Conservation (phyloP, 1,140 invertebrate species). For the Drosophila tropicalis region DNA sequence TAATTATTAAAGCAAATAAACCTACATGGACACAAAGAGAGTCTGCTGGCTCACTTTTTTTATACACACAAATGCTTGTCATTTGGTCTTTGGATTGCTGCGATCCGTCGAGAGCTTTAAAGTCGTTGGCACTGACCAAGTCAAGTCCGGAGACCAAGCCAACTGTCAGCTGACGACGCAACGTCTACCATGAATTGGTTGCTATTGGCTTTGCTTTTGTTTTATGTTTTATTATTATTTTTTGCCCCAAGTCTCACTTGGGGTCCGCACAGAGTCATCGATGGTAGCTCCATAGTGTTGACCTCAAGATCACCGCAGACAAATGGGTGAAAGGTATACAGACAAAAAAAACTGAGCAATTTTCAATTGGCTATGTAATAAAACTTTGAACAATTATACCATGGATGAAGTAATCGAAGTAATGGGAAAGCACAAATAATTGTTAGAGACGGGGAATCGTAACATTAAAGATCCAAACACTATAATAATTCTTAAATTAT, state of each 20-base stretch:
- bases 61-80: conserved; percentile 23
- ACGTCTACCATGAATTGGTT: conserved; percentile 39
- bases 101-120: conserved; percentile 35
- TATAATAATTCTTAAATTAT: too few species aligned
- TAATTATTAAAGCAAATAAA: conserved; percentile 72
- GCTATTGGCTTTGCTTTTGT: conserved; percentile 5
- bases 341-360: conserved; percentile 24
- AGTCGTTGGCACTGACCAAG: conserved; percentile 55
- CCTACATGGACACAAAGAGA: conserved; percentile 39
- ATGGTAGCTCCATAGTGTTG: conserved; percentile 20
- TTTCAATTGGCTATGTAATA: conserved; percentile 16
- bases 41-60: conserved; percentile 31
- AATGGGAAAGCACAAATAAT: background rate
- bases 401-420: background rate
- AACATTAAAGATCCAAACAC: too few species aligned
- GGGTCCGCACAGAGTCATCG: conserved; percentile 22
- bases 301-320: conserved; percentile 32
- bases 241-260: conserved; percentile 13
- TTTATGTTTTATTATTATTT: background rate
- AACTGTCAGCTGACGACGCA: conserved; percentile 36
- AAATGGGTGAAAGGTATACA: conserved; percentile 38
- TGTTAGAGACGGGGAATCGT: background rate
- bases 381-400: background rate
- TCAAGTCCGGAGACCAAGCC: conserved; percentile 14
- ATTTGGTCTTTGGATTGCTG: conserved; percentile 37